A percentile compares a stretch with the other conserved stretches of the same genome.
These are phyloP conservation scores for Hestina assimilis DNA, from an alignment of 1,140 invertebrate species.

Conservation along the genomic window DNA sequence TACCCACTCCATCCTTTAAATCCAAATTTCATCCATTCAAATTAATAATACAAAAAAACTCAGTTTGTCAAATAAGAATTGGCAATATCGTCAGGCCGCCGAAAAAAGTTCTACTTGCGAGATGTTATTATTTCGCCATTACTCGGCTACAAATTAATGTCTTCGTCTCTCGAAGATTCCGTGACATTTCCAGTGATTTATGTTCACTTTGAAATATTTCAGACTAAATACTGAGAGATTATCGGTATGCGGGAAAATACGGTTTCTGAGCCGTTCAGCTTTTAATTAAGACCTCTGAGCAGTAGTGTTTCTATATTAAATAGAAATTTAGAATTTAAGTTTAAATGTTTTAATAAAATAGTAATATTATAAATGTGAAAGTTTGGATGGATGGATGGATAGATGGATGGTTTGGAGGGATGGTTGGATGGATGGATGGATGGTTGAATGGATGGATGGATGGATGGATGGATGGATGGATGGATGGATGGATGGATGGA, in stretches of 20 bases:
- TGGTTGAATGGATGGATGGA: too few relatives aligned
- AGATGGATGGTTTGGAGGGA: too few relatives aligned
- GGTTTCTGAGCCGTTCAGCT: conserved; percentile 11
- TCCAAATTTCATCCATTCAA: too few relatives aligned
- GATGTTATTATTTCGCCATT: neutral
- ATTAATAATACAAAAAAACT: neutral
- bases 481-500: too few relatives aligned
- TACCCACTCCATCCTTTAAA: too few relatives aligned
- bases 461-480: too few relatives aligned
- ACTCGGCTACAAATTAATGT: neutral
- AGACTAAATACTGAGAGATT: conserved; percentile 15
- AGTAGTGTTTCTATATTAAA: neutral
- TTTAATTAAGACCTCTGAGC: conserved; percentile 20
- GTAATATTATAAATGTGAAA: too few relatives aligned
- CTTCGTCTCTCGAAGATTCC: neutral
- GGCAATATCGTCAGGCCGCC: neutral
- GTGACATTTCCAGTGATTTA: conserved; percentile 14
- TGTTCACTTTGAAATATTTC: conserved; percentile 18
- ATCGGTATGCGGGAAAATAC: conserved; percentile 16
- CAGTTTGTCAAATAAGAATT: neutral
- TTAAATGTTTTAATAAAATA: too few relatives aligned
- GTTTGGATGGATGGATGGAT: too few relatives aligned
- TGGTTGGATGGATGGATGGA: too few relatives aligned
- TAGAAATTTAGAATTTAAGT: neutral
- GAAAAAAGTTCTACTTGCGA: neutral